Evolutionary conservation across 2,797 vertebrate genomes (phyloP).

Genomic region (Lophotriccus pileatus): DNA sequence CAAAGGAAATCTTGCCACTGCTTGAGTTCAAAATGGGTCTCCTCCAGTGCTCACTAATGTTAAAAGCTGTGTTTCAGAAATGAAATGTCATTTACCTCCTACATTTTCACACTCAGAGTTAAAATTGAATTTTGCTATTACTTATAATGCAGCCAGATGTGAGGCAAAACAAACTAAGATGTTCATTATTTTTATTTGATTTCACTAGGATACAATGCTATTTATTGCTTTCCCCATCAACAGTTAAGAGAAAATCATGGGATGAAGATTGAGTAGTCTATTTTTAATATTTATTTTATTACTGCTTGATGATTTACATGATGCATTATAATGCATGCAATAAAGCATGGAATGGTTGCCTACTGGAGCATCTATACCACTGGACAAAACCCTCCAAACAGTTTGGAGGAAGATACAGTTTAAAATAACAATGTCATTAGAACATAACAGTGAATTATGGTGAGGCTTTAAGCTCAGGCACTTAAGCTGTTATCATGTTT

Average conservation of each 20-base stretch:
- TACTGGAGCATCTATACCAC: constrained; percentile 21
- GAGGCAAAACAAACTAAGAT: neutral
- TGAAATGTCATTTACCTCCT: neutral
- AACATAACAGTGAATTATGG: constrained; percentile 6
- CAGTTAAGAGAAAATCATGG: neutral
- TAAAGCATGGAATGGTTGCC: constrained; percentile 61
- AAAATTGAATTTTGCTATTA: neutral
- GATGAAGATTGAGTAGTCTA: neutral
- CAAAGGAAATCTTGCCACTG: neutral
- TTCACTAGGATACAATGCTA: neutral
- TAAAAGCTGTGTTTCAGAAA: neutral
- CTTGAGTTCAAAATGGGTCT: neutral
- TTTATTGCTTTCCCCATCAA: neutral
- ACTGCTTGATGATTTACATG: constrained; percentile 32
- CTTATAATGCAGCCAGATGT: neutral
- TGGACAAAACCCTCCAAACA: neutral
- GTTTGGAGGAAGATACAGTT: constrained; percentile 1
- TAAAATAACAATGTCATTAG: neutral
- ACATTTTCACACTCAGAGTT: neutral
- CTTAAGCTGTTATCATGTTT: constrained; percentile 50
- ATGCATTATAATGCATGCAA: constrained; percentile 51
- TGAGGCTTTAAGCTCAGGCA: constrained; percentile 40
- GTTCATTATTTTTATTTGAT: neutral
- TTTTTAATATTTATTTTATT: constrained; percentile 10
- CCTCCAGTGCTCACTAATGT: neutral